Conservation (phyloP, 2,797 vertebrate genomes). For the Thripadectes ignobilis region DNA sequence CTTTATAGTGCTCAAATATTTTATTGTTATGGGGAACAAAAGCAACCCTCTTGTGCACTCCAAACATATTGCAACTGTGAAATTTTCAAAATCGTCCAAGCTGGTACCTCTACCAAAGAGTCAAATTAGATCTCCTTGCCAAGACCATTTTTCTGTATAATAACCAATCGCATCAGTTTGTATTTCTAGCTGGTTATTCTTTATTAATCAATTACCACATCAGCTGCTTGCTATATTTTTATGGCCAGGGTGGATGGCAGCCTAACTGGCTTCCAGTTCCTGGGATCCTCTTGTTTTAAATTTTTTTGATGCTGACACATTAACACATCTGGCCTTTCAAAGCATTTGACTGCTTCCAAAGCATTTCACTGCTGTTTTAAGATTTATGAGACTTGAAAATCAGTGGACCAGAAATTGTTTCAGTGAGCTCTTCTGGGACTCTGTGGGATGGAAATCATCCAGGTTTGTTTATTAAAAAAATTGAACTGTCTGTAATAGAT, state of each 20-base stretch:
- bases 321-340: background rate
- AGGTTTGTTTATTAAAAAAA: constrained; percentile 14
- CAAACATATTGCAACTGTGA: background rate
- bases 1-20: background rate
- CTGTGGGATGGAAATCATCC: background rate
- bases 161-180: background rate
- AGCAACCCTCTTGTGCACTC: background rate
- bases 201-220: background rate
- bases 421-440: background rate
- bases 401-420: background rate
- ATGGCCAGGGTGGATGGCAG: background rate
- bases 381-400: background rate
- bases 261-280: background rate
- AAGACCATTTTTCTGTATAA: background rate
- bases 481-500: background rate
- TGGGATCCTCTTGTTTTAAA: background rate
- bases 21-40: background rate
- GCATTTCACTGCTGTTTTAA: background rate
- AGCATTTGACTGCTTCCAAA: background rate
- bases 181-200: background rate
- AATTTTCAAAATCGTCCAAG: background rate
- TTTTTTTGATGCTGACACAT: background rate
- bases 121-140: background rate
- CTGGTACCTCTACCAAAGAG: background rate
- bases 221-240: background rate